Conservation (phyloP, 2,113 vertebrate species). For the Sminthopsis crassicaudata region DNA sequence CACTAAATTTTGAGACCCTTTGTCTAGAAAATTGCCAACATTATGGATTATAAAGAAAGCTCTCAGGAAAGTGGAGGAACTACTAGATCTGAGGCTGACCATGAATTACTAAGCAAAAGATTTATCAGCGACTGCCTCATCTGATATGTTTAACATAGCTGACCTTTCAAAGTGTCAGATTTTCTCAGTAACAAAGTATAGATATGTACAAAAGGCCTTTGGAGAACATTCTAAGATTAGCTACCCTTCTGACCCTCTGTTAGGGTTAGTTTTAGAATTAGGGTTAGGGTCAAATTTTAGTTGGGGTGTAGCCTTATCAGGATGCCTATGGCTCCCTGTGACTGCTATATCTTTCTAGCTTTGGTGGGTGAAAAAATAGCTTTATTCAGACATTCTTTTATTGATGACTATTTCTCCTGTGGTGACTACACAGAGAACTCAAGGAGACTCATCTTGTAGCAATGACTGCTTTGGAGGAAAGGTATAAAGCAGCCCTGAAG, state of each 20-base stretch:
- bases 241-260: neutral
- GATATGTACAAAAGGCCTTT: neutral
- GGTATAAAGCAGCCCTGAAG: constrained; percentile 64
- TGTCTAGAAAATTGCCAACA: neutral
- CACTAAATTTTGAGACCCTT: neutral
- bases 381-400: neutral
- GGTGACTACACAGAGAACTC: constrained; percentile 66
- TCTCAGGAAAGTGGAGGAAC: neutral
- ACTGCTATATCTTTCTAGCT: neutral
- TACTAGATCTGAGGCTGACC: neutral
- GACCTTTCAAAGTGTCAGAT: neutral
- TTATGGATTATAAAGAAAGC: neutral
- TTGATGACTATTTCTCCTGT: neutral
- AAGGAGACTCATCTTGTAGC: constrained; percentile 54
- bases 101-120: neutral
- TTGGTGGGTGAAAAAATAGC: neutral
- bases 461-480: constrained; percentile 65
- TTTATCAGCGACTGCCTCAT: neutral
- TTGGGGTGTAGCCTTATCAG: neutral
- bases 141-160: neutral
- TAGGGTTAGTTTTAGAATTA: neutral
- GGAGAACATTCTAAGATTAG: neutral
- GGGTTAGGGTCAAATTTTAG: neutral
- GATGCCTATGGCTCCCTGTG: neutral
- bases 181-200: neutral